Base-by-base conservation (phyloP, 2,113 vertebrate species). In the Passer montanus region DNA sequence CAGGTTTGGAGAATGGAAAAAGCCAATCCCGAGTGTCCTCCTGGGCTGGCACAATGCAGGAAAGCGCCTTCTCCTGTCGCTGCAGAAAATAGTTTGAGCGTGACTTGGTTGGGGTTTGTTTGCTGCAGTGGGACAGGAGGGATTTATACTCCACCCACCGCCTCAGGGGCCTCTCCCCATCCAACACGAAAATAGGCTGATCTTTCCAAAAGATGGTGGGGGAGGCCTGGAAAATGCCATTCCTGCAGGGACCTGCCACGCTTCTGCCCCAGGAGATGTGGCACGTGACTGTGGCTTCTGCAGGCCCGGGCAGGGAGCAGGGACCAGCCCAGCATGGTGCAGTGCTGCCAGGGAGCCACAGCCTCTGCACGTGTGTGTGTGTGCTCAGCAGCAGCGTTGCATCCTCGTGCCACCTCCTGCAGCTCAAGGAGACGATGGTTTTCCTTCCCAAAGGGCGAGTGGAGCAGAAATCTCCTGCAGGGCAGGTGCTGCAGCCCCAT, bases 111-210 rank as follows among this genome's bases (percentile, higher is more conserved):
- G 59, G 76, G 87, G 55, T 77, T 95, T 43, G 87, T 73, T 95
- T 86, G 72, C 69, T 88, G 94, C 77, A 73, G 85, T 78, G 72
- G 94, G 92, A 93, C 90, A 91, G 90, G 85, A 91, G 92, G 72
- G 85, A 89, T 89, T 93, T 85, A 73, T 79, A 78, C 81, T 62
- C 96, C 74, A 94, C 82, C 81, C 84, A 87, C 79, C 1, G 19
- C 75, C 90, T 81, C 58, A 26, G 85, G 94, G 77, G 72, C 84
- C 88, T 93, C 80, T 91, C 72, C 63, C 53, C 87, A 68, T n/a
- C 46, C 75, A 27, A 44, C 63, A 37, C 77, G 83, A 92, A 92
- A 87, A 88, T 63, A 93, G 92, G 64, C 72, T 81, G 88, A 75
- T 92, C 83, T 93, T 90, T 78, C 27, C 78, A 64, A 89, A 90